Conservation (phyloP, 2,888 invertebrate species). For the Frankliniella intonsa region DNA sequence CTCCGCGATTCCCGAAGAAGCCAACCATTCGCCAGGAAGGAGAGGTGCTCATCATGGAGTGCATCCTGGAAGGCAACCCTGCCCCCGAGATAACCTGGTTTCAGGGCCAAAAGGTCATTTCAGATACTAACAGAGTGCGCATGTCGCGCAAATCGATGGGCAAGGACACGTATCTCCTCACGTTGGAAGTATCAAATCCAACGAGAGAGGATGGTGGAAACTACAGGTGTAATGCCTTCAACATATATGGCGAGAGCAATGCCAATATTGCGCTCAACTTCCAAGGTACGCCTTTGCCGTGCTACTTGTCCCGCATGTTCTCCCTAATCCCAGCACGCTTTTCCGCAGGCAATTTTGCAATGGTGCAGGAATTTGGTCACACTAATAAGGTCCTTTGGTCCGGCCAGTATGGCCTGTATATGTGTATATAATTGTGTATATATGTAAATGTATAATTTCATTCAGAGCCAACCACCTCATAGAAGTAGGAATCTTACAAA, state of each 20-base stretch:
- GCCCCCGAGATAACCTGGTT: constrained; percentile 94
- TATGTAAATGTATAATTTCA: neutral
- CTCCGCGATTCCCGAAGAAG: constrained; percentile 95
- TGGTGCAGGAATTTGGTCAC: constrained; percentile 26
- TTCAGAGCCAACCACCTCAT: neutral
- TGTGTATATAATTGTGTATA: constrained; percentile 19
- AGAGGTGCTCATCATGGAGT: constrained; percentile 90
- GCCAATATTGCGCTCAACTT: constrained; percentile 99
- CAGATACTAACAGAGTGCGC: constrained; percentile 78
- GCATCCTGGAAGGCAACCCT: constrained; percentile 91
- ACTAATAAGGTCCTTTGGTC: constrained; percentile 14
- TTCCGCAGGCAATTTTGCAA: constrained; percentile 18
- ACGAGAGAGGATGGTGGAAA: constrained; percentile 95
- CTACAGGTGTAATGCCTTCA: constrained; percentile 98
- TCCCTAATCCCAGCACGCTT: constrained; percentile 16
- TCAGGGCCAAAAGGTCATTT: constrained; percentile 79
- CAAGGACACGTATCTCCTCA: constrained; percentile 86
- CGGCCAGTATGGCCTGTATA: neutral
- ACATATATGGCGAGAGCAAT: constrained; percentile 98
- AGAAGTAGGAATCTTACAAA: constrained; percentile 18
- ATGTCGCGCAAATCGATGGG: constrained; percentile 85
- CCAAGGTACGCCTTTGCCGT: constrained; percentile 70
- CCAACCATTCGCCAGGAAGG: constrained; percentile 93
- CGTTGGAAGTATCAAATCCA: constrained; percentile 91
- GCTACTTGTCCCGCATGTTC: neutral